phyloP scores from a whole-genome alignment of 2,888 invertebrate genomes.

The Eucera pruinosa region DNA sequence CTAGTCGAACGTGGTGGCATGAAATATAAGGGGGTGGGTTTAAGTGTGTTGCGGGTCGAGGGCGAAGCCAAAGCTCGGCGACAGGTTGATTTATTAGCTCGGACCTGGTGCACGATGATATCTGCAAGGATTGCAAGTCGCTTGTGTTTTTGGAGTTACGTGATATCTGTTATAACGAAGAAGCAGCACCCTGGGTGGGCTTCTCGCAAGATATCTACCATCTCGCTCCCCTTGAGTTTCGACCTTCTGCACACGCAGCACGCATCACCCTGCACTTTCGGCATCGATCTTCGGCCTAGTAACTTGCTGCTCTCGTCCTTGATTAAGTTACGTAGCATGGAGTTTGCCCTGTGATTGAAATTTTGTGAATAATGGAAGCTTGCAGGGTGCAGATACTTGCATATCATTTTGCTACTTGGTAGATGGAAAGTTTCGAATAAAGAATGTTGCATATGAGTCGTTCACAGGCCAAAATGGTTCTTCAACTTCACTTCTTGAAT shows the following conservation, averaged over 20 bases:
- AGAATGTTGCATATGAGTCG: no score
- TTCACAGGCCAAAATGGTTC: no score
- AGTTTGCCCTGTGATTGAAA: conserved; percentile 2
- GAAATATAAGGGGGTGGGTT: conserved; percentile 18
- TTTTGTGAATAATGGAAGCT: not conserved
- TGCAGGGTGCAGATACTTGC: no score
- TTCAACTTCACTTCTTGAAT: no score
- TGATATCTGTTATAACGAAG: conserved; percentile 42
- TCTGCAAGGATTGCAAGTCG: conserved; percentile 61
- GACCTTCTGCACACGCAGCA: conserved; percentile 45
- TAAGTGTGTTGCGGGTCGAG: conserved; percentile 60
- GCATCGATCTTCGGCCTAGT: conserved; percentile 35
- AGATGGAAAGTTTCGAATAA: not conserved
- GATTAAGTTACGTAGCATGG: not conserved
- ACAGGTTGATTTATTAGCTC: conserved; percentile 74
- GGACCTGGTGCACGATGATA: conserved; percentile 65
- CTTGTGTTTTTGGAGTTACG: conserved; percentile 35
- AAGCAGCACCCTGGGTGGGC: conserved; percentile 10
- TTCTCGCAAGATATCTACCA: not conserved
- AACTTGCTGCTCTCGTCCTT: not conserved
- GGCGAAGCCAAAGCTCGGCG: conserved; percentile 63
- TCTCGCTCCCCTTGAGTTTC: conserved; percentile 25
- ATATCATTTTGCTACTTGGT: no score
- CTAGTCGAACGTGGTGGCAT: conserved; percentile 1
- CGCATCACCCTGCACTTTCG: conserved; percentile 16